phyloP scores from a whole-genome alignment of 2,888 invertebrate genomes.

The Tribolium freemani region DNA sequence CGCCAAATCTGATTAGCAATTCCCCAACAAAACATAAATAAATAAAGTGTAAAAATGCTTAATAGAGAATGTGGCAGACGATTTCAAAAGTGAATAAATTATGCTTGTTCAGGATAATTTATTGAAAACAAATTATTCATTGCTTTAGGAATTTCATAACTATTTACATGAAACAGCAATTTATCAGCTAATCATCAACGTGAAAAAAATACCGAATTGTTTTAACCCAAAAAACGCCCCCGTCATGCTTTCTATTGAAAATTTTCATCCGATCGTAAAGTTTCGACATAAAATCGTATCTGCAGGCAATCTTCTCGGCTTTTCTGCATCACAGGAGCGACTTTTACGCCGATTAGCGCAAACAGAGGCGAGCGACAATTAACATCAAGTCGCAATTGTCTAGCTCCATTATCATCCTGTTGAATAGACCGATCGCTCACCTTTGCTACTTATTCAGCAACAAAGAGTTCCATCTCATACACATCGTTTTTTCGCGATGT shows the following conservation, averaged over 20 bases:
- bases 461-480: not conserved
- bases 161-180: not conserved
- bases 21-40: not conserved
- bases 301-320: not conserved
- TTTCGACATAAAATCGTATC: not conserved
- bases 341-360: not conserved
- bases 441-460: not conserved
- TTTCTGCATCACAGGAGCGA: not conserved
- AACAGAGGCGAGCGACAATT: not conserved
- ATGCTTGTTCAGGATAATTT: not conserved
- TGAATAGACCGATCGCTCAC: constrained; percentile 2
- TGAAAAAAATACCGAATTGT: not conserved
- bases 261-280: no score
- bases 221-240: not conserved
- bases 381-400: not conserved
- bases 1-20: no score
- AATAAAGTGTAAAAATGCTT: not conserved
- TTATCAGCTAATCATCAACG: not conserved
- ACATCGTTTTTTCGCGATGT: not conserved
- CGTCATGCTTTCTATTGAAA: not conserved
- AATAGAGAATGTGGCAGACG: not conserved
- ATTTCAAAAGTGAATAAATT: not conserved
- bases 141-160: not conserved
- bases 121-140: not conserved
- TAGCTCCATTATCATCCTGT: not conserved